These are phyloP conservation scores for Rhabdomys dilectus DNA, from an alignment of 2,113 vertebrate species.

Conservation along the genomic window DNA sequence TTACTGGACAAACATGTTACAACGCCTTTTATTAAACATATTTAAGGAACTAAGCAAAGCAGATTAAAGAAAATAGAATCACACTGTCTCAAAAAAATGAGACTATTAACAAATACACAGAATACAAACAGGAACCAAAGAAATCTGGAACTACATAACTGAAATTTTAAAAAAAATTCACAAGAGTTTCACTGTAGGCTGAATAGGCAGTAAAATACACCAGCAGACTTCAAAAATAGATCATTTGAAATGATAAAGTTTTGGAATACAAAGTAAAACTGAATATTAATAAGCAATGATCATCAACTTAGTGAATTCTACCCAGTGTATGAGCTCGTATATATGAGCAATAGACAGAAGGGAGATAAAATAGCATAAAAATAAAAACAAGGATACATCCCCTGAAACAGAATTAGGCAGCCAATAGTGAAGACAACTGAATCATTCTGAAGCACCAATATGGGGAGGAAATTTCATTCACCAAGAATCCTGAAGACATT, in stretches of 20 bases:
- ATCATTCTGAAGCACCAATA: background rate
- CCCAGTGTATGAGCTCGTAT: background rate
- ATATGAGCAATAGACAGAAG: background rate
- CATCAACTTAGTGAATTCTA: background rate
- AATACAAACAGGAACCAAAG: background rate
- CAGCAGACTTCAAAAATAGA: background rate
- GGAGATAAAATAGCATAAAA: background rate
- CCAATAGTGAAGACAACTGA: background rate
- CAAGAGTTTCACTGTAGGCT: background rate
- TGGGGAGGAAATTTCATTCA: background rate
- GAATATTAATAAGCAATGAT: background rate
- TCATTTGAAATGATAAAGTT: background rate
- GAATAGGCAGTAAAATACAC: background rate
- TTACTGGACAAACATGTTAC: background rate
- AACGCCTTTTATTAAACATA: background rate
- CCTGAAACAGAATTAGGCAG: background rate
- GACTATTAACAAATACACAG: background rate
- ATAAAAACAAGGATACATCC: background rate
- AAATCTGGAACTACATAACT: background rate
- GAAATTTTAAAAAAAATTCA: background rate
- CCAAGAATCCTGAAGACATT: background rate
- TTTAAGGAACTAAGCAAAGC: background rate
- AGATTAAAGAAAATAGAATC: background rate
- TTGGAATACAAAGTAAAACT: background rate
- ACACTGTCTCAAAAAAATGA: background rate